phyloP scores from a whole-genome alignment of 2,113 vertebrate species.

The Microtus pennsylvanicus region DNA sequence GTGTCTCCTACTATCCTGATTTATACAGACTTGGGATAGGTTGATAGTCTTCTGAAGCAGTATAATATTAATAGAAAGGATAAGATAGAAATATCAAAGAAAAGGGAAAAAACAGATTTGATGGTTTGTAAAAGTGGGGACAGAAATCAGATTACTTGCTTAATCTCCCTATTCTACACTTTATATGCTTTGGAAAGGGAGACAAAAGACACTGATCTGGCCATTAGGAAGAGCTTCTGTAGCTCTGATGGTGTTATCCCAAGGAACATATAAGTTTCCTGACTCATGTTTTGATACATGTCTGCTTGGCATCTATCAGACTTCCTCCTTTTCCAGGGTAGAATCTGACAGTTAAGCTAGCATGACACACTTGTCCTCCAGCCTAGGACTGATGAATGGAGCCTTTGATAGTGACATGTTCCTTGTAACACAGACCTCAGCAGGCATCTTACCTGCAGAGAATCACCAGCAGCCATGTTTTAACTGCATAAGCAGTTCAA shows the following conservation, averaged over 20 bases:
- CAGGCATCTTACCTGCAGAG: background rate
- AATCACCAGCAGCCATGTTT: background rate
- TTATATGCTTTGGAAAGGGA: background rate
- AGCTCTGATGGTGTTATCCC: background rate
- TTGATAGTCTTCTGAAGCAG: background rate
- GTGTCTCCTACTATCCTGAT: background rate
- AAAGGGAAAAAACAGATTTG: background rate
- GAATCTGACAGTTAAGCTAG: background rate
- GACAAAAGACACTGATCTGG: background rate
- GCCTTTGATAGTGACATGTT: background rate
- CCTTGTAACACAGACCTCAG: background rate
- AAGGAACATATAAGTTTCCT: background rate
- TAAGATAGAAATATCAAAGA: background rate
- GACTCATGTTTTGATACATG: background rate
- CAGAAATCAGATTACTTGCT: background rate
- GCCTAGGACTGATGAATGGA: background rate
- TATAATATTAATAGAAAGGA: background rate
- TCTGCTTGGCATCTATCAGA: background rate
- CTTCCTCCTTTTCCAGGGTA: background rate
- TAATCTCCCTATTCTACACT: slow-evolving; percentile 1
- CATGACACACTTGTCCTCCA: background rate
- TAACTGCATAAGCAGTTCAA: background rate
- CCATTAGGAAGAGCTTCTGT: background rate
- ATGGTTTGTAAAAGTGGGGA: background rate
- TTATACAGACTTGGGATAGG: background rate